phyloP scores from a whole-genome alignment of 1,140 invertebrate genomes.

The Physella acuta region DNA sequence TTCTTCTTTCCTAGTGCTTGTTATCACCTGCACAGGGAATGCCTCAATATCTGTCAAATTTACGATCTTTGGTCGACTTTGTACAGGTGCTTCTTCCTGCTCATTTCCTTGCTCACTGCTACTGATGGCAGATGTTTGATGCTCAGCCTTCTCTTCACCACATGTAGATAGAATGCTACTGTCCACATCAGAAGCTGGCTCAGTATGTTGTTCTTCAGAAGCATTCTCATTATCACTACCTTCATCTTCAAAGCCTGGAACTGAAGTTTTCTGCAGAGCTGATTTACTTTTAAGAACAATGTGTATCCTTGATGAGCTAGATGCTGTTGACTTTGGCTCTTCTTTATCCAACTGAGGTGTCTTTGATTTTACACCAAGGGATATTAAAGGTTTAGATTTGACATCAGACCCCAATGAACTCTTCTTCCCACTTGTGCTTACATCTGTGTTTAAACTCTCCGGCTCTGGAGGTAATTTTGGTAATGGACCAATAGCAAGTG shows the following conservation, averaged over 20 bases:
- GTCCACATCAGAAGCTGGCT: background rate
- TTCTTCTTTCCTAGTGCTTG: slow-evolving; percentile 25
- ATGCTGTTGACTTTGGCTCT: background rate
- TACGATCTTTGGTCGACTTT: background rate
- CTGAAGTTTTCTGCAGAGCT: slow-evolving; percentile 8
- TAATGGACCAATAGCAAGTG: slow-evolving; percentile 14
- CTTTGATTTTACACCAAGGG: background rate
- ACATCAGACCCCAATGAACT: background rate
- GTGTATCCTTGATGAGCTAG: slow-evolving; percentile 15
- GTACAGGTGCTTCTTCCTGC: background rate
- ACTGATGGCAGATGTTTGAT: background rate
- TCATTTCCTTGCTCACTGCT: background rate
- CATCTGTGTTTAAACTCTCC: no score
- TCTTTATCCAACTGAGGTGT: background rate
- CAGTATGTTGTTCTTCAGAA: background rate
- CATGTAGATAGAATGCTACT: background rate
- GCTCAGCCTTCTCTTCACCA: background rate
- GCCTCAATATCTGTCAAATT: slow-evolving; percentile 10
- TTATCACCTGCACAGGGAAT: slow-evolving; percentile 30
- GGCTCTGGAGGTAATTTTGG: slow-evolving; percentile 19
- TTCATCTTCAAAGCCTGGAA: slow-evolving; percentile 21
- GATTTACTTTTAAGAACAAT: slow-evolving; percentile 22
- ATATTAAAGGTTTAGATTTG: background rate
- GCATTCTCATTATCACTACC: slow-evolving; percentile 14
- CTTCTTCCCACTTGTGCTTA: background rate